phyloP scores from a whole-genome alignment of 2,888 invertebrate species.

The Lepidonotus clava region DNA sequence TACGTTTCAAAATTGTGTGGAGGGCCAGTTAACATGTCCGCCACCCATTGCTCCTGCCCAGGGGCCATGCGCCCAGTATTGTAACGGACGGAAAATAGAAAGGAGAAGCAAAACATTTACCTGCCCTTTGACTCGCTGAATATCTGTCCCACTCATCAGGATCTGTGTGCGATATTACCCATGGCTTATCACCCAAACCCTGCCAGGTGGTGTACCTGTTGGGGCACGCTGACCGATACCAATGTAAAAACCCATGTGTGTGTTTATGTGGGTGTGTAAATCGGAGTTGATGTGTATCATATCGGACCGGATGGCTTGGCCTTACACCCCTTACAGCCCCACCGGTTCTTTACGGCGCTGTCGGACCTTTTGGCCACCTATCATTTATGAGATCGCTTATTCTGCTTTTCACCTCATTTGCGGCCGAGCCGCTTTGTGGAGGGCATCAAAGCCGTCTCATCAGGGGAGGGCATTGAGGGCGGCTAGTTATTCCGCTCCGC shows the following conservation, averaged over 20 bases:
- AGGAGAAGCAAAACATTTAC: constrained; percentile 24
- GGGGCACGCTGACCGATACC: background rate
- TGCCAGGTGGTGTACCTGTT: constrained; percentile 11
- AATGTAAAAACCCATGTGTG: background rate
- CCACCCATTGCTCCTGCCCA: background rate
- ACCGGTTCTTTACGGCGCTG: background rate
- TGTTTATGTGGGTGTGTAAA: background rate
- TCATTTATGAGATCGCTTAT: constrained; percentile 39
- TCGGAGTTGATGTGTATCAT: constrained; percentile 13
- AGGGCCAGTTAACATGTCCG: background rate
- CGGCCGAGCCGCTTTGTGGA: constrained; percentile 19
- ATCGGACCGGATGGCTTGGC: background rate
- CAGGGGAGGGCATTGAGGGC: constrained; percentile 21
- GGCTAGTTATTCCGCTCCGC: constrained; percentile 52
- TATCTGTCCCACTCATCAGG: background rate
- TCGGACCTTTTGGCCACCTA: constrained; percentile 7
- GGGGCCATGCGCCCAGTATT: background rate
- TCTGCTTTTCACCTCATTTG: constrained; percentile 31
- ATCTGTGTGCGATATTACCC: background rate
- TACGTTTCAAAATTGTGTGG: background rate
- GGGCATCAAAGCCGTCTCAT: background rate
- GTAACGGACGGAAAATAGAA: background rate
- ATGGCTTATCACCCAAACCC: background rate
- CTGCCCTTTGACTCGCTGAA: constrained; percentile 26
- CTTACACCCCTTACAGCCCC: background rate